These are phyloP conservation scores for Onthophagus sagittarius DNA, from an alignment of 2,888 invertebrate genomes.

Conservation along the genomic window DNA sequence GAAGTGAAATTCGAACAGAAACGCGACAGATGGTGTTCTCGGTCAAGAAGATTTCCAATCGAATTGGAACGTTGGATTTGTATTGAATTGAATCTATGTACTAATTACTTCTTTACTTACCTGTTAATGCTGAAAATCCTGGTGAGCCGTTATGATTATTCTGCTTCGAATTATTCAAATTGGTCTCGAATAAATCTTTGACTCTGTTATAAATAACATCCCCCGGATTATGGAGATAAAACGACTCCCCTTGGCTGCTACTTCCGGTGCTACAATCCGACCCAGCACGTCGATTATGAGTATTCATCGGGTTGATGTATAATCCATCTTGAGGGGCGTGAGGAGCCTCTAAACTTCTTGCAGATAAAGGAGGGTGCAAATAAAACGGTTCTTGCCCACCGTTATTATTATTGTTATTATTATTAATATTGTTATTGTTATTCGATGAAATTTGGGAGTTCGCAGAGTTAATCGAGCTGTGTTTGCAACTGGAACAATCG, in stretches of 20 bases:
- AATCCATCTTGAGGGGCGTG: constrained; percentile 70
- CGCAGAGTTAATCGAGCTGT: constrained; percentile 33
- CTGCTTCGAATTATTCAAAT: constrained; percentile 20
- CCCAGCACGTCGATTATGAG: constrained; percentile 42
- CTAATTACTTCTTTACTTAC: constrained; percentile 29
- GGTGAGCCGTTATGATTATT: constrained; percentile 8
- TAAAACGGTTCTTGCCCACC: constrained; percentile 63
- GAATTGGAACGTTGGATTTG: not conserved
- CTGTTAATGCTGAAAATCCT: constrained; percentile 49
- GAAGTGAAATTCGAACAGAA: not conserved
- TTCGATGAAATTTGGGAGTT: constrained; percentile 37
- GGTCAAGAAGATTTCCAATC: not conserved
- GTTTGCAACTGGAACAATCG: constrained; percentile 47
- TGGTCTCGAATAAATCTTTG: constrained; percentile 69
- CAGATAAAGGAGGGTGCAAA: constrained; percentile 63
- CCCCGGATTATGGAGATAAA: constrained; percentile 81
- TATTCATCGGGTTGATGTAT: constrained; percentile 79
- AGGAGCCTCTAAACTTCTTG: constrained; percentile 42
- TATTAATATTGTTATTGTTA: constrained; percentile 13
- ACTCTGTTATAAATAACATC: constrained; percentile 80
- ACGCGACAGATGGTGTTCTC: not conserved
- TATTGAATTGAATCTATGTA: no score
- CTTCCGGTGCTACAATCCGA: constrained; percentile 48
- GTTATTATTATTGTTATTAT: no score
- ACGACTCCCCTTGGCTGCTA: constrained; percentile 62